Evolutionary conservation across 2,888 invertebrate genomes (phyloP).

Genomic region (Platerodrilus igneus): DNA sequence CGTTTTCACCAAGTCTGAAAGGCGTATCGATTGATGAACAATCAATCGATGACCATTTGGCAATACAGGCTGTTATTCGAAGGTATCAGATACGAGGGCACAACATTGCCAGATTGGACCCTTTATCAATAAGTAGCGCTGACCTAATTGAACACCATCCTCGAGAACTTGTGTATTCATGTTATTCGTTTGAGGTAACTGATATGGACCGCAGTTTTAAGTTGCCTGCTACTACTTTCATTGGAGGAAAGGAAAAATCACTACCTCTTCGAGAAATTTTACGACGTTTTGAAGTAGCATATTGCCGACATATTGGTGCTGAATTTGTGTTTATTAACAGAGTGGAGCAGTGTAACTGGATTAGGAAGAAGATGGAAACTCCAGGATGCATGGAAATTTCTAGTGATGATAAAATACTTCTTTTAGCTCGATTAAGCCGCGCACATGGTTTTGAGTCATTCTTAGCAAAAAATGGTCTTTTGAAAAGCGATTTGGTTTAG

Average conservation of each 20-base stretch:
- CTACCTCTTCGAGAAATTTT: constrained; percentile 92
- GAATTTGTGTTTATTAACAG: constrained; percentile 99
- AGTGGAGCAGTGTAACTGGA: constrained; percentile 98
- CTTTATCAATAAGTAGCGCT: constrained; percentile 89
- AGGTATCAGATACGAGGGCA: constrained; percentile 99
- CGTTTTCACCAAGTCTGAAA: constrained; percentile 53
- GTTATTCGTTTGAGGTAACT: constrained; percentile 92
- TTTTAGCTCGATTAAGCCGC: constrained; percentile 90
- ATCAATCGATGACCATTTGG: constrained; percentile 94
- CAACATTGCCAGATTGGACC: constrained; percentile 97
- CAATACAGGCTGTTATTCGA: constrained; percentile 96
- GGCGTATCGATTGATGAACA: constrained; percentile 65
- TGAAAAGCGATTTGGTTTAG: constrained; percentile 98
- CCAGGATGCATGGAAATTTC: constrained; percentile 83
- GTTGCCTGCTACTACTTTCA: constrained; percentile 95
- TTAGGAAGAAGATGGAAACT: constrained; percentile 91
- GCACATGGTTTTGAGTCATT: constrained; percentile 97
- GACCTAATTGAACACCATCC: constrained; percentile 83
- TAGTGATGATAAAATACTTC: constrained; percentile 85
- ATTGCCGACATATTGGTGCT: constrained; percentile 96
- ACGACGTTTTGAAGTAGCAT: constrained; percentile 83
- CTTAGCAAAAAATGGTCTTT: constrained; percentile 97
- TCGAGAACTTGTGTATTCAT: constrained; percentile 89
- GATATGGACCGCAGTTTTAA: constrained; percentile 97
- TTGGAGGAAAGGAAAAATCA: constrained; percentile 89